Conservation (phyloP, 2,113 vertebrate genomes). For the Dolichotis patagonum region DNA sequence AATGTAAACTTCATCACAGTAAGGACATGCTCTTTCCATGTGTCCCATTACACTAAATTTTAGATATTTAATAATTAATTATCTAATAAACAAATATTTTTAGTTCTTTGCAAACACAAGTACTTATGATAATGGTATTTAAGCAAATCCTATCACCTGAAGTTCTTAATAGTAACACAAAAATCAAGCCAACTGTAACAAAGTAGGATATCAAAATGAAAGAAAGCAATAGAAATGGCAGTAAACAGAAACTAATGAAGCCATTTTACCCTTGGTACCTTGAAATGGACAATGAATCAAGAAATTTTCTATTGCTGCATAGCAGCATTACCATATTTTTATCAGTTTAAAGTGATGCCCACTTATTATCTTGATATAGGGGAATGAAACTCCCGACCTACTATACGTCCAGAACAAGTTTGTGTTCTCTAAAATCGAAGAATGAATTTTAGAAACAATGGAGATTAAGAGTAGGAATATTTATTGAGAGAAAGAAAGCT, state of each 20-base stretch:
- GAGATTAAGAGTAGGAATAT: no score
- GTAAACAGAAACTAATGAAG: neutral
- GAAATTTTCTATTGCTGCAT: neutral
- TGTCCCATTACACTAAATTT: neutral
- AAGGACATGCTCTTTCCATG: neutral
- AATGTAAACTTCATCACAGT: neutral
- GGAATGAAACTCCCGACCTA: no score
- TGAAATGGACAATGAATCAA: neutral
- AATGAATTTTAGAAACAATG: no score
- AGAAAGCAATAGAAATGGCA: neutral
- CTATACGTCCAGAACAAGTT: no score
- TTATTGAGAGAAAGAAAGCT: no score
- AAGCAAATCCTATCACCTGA: neutral
- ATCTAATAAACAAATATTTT: conserved; percentile 8
- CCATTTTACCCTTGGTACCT: neutral
- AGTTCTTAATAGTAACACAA: neutral
- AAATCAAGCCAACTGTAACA: neutral
- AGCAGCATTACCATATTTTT: neutral
- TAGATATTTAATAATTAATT: neutral
- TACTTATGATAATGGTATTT: neutral
- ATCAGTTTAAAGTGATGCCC: neutral
- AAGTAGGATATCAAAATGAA: conserved; percentile 12
- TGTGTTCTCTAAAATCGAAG: no score
- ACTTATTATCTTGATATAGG: neutral
- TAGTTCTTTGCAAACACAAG: conserved; percentile 5